Conservation (phyloP, 2,888 invertebrate genomes). For the Caenorhabditis sp. region DNA sequence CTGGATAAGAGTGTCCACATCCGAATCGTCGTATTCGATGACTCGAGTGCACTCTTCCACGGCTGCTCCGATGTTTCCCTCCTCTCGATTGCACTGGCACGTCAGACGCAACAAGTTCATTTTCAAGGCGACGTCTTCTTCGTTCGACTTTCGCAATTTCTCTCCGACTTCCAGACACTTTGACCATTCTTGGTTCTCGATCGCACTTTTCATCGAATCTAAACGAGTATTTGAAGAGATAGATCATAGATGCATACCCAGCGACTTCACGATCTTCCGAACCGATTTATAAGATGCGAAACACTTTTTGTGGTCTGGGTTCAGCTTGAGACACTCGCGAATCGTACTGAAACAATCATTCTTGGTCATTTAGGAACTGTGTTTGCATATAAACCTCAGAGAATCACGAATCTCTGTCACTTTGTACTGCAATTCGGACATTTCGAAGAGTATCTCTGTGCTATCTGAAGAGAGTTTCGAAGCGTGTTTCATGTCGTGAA, state of each 20-base stretch:
- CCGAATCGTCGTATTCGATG: constrained; percentile 85
- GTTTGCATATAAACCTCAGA: too few species aligned
- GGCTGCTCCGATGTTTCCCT: constrained; percentile 86
- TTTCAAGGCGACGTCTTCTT: constrained; percentile 83
- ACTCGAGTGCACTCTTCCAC: constrained; percentile 87
- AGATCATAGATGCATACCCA: neutral
- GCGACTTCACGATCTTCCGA: constrained; percentile 86
- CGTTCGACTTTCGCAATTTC: constrained; percentile 83
- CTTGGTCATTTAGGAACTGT: too few species aligned
- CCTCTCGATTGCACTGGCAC: constrained; percentile 85
- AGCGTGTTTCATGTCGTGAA: constrained; percentile 34
- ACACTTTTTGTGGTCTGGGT: constrained; percentile 96
- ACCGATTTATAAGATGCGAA: constrained; percentile 96
- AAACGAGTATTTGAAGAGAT: neutral
- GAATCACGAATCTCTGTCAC: constrained; percentile 24
- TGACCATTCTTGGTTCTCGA: constrained; percentile 79
- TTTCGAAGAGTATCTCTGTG: constrained; percentile 24
- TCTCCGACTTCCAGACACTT: constrained; percentile 86
- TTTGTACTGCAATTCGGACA: constrained; percentile 25
- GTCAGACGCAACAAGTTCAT: constrained; percentile 85
- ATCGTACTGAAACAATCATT: constrained; percentile 87
- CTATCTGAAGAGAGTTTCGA: constrained; percentile 31
- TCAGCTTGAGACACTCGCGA: constrained; percentile 95
- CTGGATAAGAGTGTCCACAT: constrained; percentile 88
- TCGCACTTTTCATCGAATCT: constrained; percentile 42